Percentiles rank a stretch among this genome's conserved stretches.
Evolutionary conservation across 2,797 vertebrate genomes (phyloP).

Genomic region (Sebastes oblongus): DNA sequence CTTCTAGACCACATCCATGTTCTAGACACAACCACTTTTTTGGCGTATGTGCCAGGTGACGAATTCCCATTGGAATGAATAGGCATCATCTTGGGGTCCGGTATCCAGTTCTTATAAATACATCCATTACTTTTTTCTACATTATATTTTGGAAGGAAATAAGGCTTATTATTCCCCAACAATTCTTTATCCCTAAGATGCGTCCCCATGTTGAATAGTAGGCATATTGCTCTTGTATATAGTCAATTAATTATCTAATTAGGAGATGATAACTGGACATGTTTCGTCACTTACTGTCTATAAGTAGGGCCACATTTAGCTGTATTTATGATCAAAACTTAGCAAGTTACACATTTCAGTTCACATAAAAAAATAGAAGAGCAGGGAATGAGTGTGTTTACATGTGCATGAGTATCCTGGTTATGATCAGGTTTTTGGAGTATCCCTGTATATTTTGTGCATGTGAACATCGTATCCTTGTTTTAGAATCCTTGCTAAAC

Average conservation of each 20-base stretch:
- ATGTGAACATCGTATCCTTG: background rate
- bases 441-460: background rate
- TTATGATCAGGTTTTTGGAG: background rate
- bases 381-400: background rate
- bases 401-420: background rate
- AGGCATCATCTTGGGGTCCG: too few species aligned
- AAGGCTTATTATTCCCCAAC: background rate
- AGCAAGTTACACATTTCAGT: background rate
- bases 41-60: too few species aligned
- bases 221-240: background rate
- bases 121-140: background rate
- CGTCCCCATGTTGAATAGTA: background rate
- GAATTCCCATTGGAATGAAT: too few species aligned
- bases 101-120: too few species aligned
- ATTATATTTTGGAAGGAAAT: background rate
- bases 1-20: too few species aligned
- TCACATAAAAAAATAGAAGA: background rate
- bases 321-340: background rate
- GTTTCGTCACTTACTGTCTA: background rate
- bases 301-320: background rate
- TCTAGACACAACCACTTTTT: too few species aligned
- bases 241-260: background rate
- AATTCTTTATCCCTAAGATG: background rate
- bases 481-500: background rate
- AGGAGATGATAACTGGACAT: background rate